Evolutionary conservation across 2,113 vertebrate species (phyloP).

Genomic region (Oncorhynchus clarkii): DNA sequence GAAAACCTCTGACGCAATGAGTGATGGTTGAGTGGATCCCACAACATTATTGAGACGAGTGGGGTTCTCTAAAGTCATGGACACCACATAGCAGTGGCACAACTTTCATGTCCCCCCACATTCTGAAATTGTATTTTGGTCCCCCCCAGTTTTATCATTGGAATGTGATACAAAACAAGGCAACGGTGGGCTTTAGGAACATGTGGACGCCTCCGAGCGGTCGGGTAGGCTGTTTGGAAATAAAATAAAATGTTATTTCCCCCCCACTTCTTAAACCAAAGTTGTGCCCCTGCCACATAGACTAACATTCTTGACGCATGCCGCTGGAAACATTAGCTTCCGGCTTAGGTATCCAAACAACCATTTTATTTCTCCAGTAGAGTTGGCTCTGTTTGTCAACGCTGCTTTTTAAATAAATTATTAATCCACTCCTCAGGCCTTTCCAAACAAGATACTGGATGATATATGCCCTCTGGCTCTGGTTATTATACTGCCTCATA

Average conservation of each 20-base stretch:
- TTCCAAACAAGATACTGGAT: constrained; percentile 46
- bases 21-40: not conserved
- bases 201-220: not conserved
- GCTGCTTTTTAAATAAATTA: constrained; percentile 61
- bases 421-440: constrained; percentile 57
- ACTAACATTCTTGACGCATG: constrained; percentile 6
- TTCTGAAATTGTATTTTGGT: too few relatives aligned
- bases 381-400: constrained; percentile 42
- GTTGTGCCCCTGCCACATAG: not conserved
- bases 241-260: not conserved
- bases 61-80: not conserved
- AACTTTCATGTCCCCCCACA: too few relatives aligned
- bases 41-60: not conserved
- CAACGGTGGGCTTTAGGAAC: too few relatives aligned
- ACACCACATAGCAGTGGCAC: not conserved
- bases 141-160: too few relatives aligned
- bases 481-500: constrained; percentile 12
- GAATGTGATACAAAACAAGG: too few relatives aligned
- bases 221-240: not conserved
- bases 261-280: too few relatives aligned
- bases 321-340: constrained; percentile 24
- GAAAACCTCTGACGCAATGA: not conserved
- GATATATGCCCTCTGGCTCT: constrained; percentile 37
- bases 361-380: constrained; percentile 31
- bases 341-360: constrained; percentile 25